Base-by-base conservation (phyloP, 2,113 vertebrate species). In the Gallinago media region DNA sequence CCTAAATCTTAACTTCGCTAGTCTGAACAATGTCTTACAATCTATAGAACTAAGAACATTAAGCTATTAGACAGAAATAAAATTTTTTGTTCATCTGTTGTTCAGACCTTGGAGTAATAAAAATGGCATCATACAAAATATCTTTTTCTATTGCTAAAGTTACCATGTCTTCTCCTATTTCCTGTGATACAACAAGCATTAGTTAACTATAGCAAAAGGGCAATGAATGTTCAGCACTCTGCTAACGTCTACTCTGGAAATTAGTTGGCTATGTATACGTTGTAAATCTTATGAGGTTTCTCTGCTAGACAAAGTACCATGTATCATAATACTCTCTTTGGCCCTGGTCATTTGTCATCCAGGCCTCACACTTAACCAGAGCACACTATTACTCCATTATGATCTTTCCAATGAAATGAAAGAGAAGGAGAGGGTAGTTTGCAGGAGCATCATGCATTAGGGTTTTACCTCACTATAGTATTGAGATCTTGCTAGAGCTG, bases 401-500 rank as follows among this genome's bases (percentile, higher is more conserved):
- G 7, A 55, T 29, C 47, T 82, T 90, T 19, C 29, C 14, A 71
- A 6, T 16, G 6, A 78, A 88, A 82, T 18, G 2, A 67, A 85
- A 88, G 40, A 49, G 32, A 76, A 73, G 32, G 18, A 15, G 73
- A 59, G 13, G 6, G 13, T 5, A 8, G 7, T 4, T 34, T 50
- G 23, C 2, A 3, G 40, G 11, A 63, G 12, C n/a, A 87, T 15
- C 0, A 3, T 2, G 4, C 42, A 6, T 5, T 74, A 5, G 2
- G 3, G 11, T 38, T 84, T 89, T 67, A 36, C 12, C n/a, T 81
- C 66, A 31, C 11, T 34, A 4, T 8, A 17, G 40, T 17, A 55
- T 5, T 44, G 22, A 59, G 50, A 55, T 58, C 6, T 40, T 56
- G 38, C 25, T n/a, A 72, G 25, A 26, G 9, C 12, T 61, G 17